Conservation (phyloP, 2,113 vertebrate genomes). For the Terrapene triunguis region DNA sequence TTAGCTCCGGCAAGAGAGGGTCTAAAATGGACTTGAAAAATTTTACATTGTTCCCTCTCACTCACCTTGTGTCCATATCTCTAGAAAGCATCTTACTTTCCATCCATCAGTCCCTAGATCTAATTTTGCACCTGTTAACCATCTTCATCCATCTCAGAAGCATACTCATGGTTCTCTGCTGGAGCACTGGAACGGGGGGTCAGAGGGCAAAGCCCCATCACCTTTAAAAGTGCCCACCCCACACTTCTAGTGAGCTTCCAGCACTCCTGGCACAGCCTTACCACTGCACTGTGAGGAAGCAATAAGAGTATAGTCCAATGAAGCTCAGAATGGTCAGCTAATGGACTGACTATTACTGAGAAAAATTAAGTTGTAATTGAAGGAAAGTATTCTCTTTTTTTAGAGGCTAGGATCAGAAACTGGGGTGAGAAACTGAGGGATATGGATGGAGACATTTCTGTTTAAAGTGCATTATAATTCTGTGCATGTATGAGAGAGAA, state of each 20-base stretch:
- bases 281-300: not conserved
- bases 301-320: not conserved
- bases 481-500: not conserved
- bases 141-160: not conserved
- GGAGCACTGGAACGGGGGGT: not conserved
- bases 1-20: not conserved
- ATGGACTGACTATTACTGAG: not conserved
- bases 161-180: not conserved
- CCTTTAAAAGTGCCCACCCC: too few relatives aligned
- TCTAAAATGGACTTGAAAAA: not conserved
- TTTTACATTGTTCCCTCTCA: rapidly evolving
- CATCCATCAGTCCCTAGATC: not conserved
- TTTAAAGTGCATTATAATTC: not conserved
- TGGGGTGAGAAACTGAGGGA: not conserved
- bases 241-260: too few relatives aligned
- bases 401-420: not conserved
- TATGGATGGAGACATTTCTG: not conserved
- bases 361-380: not conserved
- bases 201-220: too few relatives aligned
- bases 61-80: not conserved
- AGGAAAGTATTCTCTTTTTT: not conserved
- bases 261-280: not conserved
- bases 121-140: not conserved
- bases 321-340: not conserved
- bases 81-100: not conserved